Evolutionary conservation across 2,888 invertebrate species (phyloP).

Genomic region (Papilio protenor): DNA sequence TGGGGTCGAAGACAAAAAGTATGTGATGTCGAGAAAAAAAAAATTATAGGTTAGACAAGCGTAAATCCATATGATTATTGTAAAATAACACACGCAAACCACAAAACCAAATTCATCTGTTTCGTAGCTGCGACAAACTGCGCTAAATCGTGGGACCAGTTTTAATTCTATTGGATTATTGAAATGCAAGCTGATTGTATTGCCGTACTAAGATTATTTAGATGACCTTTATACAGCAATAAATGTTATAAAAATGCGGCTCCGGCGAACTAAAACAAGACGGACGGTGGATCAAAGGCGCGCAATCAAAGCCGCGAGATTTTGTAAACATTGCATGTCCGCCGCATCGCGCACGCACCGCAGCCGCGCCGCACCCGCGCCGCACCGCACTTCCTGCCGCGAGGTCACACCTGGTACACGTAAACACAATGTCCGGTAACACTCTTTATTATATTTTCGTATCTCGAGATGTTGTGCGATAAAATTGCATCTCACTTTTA

Average conservation of each 20-base stretch:
- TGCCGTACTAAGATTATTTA: constrained; percentile 13
- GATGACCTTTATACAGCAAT: constrained; percentile 27
- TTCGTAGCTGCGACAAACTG: neutral
- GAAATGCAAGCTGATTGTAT: neutral
- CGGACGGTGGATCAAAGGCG: constrained; percentile 57
- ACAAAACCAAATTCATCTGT: neutral
- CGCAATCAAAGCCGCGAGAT: constrained; percentile 54
- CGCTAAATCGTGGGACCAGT: neutral
- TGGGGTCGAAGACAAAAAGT: neutral
- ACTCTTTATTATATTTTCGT: constrained; percentile 34
- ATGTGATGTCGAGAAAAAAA: neutral
- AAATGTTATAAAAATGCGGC: constrained; percentile 50
- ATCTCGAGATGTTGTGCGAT: neutral
- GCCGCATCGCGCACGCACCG: constrained; percentile 30
- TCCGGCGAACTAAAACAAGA: constrained; percentile 46
- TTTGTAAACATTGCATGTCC: constrained; percentile 51
- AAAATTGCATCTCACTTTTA: neutral
- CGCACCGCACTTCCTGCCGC: constrained; percentile 62
- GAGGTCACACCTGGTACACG: constrained; percentile 64
- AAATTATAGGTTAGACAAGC: neutral
- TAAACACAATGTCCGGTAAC: constrained; percentile 61
- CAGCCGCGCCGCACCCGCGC: constrained; percentile 30
- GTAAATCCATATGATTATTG: neutral
- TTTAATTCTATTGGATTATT: neutral
- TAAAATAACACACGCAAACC: neutral